Evolutionary conservation across 2,113 vertebrate genomes (phyloP), one percentile per base, ranked within the genome.

Genomic region (Mobula birostris): DNA sequence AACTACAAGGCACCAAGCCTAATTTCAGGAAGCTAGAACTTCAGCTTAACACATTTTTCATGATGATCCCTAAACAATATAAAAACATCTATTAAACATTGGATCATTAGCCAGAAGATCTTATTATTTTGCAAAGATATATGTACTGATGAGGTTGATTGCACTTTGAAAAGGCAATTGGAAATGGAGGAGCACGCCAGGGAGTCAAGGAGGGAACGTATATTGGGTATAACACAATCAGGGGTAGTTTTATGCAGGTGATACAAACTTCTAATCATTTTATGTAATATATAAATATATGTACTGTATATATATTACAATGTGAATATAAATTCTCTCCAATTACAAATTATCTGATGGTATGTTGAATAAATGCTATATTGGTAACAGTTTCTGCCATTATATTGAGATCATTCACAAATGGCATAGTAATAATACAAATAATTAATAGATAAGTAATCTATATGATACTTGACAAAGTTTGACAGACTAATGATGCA

Each of bases 361-460:
- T 29, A 66, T 32, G 61, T 19, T 7, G 21, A 29, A 63, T 40
- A 27, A 21, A 91, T 68, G 7, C 24, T n/a, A 21, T 40, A 7
- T 40, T 21, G 68, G 17, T 56, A 32, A 90, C 27, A 15, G 5
- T 7, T 6, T 5, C 85, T 88, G 58, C 5, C 29, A 63, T 14
- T 90, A 15, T 32, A 90, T 90, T 66, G n/a, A 66, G 15, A 66
- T 90, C 21, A 36, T 66, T 66, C 11, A 61, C 15, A 14, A 15
- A 56, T 66, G 17, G n/a, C 58, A 66, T 17, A 90, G 29, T 63
- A 90, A 90, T 66, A 15, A 66, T 90, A 61, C 85, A 66, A 24
- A 90, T 90, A 61, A 66, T 90, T 29, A 66, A 90, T 32, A 88
- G 29, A 63, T 88, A 29, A 88, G 63, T 11, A 88, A 63, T 80